Base-by-base conservation (phyloP, 35 echinoderm and acorn worm genomes). In the Apostichopus parvimensis region DNA sequence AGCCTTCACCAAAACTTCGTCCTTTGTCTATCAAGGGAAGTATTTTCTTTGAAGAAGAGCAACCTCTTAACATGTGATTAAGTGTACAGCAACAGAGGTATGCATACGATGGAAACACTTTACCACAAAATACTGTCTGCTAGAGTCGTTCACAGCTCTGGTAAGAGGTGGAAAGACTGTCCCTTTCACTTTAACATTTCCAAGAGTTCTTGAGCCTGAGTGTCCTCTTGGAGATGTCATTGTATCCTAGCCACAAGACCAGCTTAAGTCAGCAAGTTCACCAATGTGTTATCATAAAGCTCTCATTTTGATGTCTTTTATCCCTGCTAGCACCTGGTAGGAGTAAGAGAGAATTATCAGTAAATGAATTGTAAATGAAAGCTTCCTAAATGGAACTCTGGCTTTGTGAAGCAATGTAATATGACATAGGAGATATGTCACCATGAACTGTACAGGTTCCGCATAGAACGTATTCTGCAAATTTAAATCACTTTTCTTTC, bases 161-260 rank as follows among this genome's bases (percentile, higher is more conserved):
- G 77, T 21, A 17, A 91, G 77, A 24, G 89, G 89, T 4, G 89
- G 89, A 79, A 91, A 91, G 24, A 91, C 55, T 13, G 89, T 78
- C 57, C 89, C 89, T 34, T 91, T 91, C 14, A 91, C 71, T 59
- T 91, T 91, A 18, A 79, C 59, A 53, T 76, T 91, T 12, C 89
- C 89, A 57, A 91, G 89, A 53, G 89, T 20, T 78, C 89, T 57
- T 79, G 89, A 79, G 9, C 73, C 72, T 6, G 89, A 59, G 25
- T 78, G 71, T 55, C 89, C 89, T 24, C 89, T 91, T 77, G 86
- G 86, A 28, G 89, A 78, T 78, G 89, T 57, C 89, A 91, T 91
- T 58, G 62, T 88, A 26, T 72, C 22, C 58, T 17, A 72, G 64
- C 68, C 20, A 17, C 5, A 59, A 52, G 57, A 54, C 80, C 53